A percentile compares a stretch with the other conserved stretches of the same genome.
These are phyloP conservation scores for Poeciliopsis turneri DNA, from an alignment of 2,797 vertebrate genomes.

Conservation along the genomic window DNA sequence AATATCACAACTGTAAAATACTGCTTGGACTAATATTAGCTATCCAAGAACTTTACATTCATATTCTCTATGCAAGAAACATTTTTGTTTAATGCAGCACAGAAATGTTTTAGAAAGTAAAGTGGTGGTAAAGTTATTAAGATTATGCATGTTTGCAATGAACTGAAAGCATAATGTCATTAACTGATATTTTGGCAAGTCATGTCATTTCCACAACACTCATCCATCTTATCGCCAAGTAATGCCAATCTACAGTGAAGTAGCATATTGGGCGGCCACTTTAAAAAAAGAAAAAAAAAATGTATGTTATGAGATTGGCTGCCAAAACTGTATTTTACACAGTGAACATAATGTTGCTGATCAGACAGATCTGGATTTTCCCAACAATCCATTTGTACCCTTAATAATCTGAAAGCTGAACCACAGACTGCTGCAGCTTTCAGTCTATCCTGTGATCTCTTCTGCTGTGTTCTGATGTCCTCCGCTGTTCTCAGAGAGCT, in stretches of 20 bases:
- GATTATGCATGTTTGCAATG: neutral
- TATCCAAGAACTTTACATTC: neutral
- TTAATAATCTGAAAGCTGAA: neutral
- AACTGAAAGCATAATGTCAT: neutral
- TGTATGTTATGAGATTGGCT: neutral
- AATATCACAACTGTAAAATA: neutral
- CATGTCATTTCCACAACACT: neutral
- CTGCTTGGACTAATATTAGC: neutral
- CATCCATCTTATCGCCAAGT: neutral
- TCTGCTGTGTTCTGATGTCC: neutral
- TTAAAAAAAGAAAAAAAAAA: neutral
- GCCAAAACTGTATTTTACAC: neutral
- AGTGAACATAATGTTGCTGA: neutral
- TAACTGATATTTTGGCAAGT: neutral
- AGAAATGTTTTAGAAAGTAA: neutral
- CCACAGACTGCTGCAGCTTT: neutral
- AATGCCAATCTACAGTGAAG: neutral
- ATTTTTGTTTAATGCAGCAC: neutral
- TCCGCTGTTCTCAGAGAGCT: neutral
- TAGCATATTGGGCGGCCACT: neutral
- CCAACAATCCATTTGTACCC: neutral
- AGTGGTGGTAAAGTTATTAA: neutral
- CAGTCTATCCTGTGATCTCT: neutral
- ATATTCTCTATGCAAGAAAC: neutral
- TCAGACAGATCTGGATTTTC: neutral